Evolutionary conservation across 2,797 vertebrate genomes (phyloP).

Genomic region (Lycodopsis pacificus): DNA sequence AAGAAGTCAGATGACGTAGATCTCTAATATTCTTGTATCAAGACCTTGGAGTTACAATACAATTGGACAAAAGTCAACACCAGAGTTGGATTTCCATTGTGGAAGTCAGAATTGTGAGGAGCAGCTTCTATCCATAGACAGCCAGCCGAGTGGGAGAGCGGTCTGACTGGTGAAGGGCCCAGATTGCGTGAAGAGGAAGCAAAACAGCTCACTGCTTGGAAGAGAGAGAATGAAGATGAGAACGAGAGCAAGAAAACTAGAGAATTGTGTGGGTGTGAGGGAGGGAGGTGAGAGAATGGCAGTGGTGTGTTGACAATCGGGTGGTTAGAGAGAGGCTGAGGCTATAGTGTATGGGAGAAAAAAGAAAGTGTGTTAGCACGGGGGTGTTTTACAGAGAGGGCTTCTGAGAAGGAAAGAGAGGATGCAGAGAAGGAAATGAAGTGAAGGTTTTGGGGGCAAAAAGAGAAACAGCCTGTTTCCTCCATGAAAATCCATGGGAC

Average conservation of each 20-base stretch:
- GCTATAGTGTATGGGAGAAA: slow-evolving; percentile 28
- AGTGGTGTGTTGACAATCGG: slow-evolving; percentile 40
- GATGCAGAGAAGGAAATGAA: slow-evolving; percentile 75
- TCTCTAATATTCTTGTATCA: neutral
- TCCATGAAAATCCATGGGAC: slow-evolving; percentile 75
- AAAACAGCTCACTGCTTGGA: slow-evolving; percentile 47
- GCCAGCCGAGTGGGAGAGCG: slow-evolving; percentile 29
- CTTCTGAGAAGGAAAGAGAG: slow-evolving; percentile 59
- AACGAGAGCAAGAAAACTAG: slow-evolving; percentile 44
- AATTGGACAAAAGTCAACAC: slow-evolving; percentile 3
- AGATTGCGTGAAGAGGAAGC: slow-evolving; percentile 56
- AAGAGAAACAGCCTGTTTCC: slow-evolving; percentile 81
- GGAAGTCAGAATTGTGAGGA: neutral
- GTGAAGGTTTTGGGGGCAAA: slow-evolving; percentile 58
- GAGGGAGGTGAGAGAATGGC: slow-evolving; percentile 41
- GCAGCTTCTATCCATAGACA: slow-evolving; percentile 25
- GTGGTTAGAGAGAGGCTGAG: slow-evolving; percentile 33
- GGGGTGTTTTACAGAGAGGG: slow-evolving; percentile 38
- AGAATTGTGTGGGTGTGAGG: slow-evolving; percentile 61
- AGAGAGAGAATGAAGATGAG: slow-evolving; percentile 49
- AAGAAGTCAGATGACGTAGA: neutral
- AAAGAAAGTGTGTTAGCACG: slow-evolving; percentile 56
- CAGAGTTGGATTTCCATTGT: neutral
- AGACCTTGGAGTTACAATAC: neutral
- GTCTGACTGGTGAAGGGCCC: slow-evolving; percentile 55